phyloP scores from a whole-genome alignment of 2,113 vertebrate species.

The Anser brachyrhynchus region DNA sequence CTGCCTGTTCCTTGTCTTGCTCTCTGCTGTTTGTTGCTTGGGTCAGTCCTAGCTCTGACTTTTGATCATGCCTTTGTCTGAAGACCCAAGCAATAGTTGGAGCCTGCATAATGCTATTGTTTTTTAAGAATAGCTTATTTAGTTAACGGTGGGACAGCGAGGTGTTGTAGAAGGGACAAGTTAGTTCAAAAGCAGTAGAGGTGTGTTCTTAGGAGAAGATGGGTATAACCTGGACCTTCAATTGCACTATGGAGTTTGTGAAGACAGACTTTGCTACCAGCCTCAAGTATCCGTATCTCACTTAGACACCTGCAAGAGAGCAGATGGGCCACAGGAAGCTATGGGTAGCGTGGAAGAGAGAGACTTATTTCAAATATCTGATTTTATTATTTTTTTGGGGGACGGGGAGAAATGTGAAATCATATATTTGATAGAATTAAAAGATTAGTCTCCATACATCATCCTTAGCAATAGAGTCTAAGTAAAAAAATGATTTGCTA shows the following conservation, averaged over 20 bases:
- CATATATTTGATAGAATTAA: background rate
- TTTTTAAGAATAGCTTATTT: background rate
- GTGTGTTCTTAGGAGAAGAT: accelerated
- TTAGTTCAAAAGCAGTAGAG: no score
- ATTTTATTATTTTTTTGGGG: background rate
- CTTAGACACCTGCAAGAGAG: background rate
- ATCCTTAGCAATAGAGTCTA: background rate
- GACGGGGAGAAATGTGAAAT: background rate
- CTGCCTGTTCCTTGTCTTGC: accelerated
- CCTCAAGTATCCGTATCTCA: background rate
- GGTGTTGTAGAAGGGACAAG: background rate
- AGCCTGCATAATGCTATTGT: accelerated
- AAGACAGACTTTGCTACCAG: background rate
- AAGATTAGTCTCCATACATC: background rate
- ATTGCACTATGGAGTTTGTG: accelerated
- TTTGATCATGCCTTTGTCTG: accelerated
- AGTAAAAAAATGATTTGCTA: background rate
- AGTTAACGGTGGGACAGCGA: background rate
- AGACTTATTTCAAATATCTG: background rate
- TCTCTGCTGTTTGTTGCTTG: accelerated
- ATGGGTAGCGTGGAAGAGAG: background rate
- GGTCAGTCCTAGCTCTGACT: background rate
- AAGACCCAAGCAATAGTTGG: background rate
- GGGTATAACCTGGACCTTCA: background rate
- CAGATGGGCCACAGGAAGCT: background rate